Evolutionary conservation across 1,140 invertebrate genomes (phyloP), one percentile per base, ranked within the genome.

Genomic region (Cyrtorhinus lividipennis): DNA sequence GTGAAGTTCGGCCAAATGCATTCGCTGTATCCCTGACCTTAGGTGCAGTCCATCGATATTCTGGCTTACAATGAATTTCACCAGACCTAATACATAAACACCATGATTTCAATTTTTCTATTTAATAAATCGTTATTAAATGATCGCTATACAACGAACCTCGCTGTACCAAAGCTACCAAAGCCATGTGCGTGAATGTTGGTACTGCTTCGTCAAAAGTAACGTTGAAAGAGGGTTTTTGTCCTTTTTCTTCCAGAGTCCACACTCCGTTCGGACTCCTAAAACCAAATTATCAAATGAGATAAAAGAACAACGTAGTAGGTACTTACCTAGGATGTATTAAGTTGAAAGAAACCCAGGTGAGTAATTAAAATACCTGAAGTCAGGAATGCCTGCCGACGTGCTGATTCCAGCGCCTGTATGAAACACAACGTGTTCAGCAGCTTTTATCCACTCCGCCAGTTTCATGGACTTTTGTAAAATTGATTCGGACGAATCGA

Each of bases 31-130:
- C 15, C 93, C 93, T 44, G 90, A 94, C 69, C 87, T 81, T n/a
- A 96, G 75, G 78, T 98, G 94, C 24, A 99, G 76, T 0, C 95
- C 95, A 81, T 99, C 96, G 70, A 99, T 95, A 77, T 99, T 99
- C 75, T 99, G 95, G 71, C 90, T 95, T 8, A 98, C 80, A 22
- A 98, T 80, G 73, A 88, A 95, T 63, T 95, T 85, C 1, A 95
- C 74, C 73, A 53, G 18, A 10, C 48, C 48, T 53, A 22, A n/a
- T n/a, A n/a, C n/a, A n/a, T n/a, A n/a, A n/a, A n/a, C n/a, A n/a
- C n/a, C n/a, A n/a, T n/a, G n/a, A n/a, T n/a, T n/a, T n/a, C n/a
- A n/a, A n/a, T n/a, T n/a, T n/a, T n/a, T n/a, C n/a, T n/a, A n/a
- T n/a, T n/a, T n/a, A n/a, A n/a, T n/a, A n/a, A n/a, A n/a, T n/a